phyloP scores from a whole-genome alignment of 2,797 vertebrate genomes.

The Acipenser transmontanus region DNA sequence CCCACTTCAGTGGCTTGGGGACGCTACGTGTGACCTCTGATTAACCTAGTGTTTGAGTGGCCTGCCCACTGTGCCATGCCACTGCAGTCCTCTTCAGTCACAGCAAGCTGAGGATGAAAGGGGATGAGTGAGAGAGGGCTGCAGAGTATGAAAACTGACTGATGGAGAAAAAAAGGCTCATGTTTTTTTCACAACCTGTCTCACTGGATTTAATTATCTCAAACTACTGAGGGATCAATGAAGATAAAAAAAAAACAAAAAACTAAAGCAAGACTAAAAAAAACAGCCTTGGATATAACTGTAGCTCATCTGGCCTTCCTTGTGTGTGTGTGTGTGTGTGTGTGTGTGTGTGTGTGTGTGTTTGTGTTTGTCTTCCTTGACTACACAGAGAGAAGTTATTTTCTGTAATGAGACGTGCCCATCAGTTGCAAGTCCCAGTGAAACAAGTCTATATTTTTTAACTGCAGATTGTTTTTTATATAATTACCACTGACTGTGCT shows the following conservation, averaged over 20 bases:
- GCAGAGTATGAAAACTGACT: neutral
- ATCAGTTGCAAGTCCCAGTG: conserved; percentile 47
- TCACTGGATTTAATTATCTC: conserved; percentile 7
- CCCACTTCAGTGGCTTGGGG: too few relatives aligned
- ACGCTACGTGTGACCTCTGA: too few relatives aligned
- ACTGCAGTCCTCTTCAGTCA: too few relatives aligned
- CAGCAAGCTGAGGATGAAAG: neutral
- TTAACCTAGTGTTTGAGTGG: neutral
- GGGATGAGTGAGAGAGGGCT: neutral
- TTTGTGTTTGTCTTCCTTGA: neutral
- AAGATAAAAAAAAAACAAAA: neutral
- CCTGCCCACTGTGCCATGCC: too few relatives aligned
- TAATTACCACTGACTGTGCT: too few relatives aligned
- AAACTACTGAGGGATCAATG: conserved; percentile 3
- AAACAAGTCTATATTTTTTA: conserved; percentile 34
- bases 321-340: neutral
- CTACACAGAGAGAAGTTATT: neutral
- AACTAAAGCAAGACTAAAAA: neutral
- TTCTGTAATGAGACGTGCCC: conserved; percentile 31
- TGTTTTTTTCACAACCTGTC: neutral
- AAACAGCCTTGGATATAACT: neutral
- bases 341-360: too few relatives aligned
- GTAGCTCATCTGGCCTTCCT: neutral
- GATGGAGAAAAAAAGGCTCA: neutral
- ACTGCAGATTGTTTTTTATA: neutral